These are phyloP conservation scores for Drosophila chauvacae DNA, from an alignment of 1,140 invertebrate species.

Conservation along the genomic window DNA sequence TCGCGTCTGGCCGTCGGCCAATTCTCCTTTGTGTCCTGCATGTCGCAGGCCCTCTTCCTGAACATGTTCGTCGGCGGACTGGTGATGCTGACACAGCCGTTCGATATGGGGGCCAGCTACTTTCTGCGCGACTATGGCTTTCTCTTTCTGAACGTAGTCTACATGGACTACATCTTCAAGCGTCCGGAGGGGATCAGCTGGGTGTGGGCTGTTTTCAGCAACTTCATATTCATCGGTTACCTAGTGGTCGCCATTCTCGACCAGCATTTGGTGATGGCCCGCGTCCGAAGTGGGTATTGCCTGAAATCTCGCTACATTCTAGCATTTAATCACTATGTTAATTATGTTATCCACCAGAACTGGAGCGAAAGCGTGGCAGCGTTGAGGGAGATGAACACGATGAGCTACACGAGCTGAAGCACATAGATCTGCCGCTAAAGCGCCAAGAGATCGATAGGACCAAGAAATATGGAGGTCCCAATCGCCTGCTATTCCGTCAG, in stretches of 20 bases:
- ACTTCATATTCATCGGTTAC: conserved; percentile 15
- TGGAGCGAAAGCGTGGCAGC: neutral
- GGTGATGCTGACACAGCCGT: conserved; percentile 28
- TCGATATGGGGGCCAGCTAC: conserved; percentile 6
- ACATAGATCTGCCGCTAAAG: neutral
- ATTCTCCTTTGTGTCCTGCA: neutral
- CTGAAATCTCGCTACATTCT: neutral
- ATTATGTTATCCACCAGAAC: neutral
- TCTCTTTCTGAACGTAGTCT: conserved; percentile 23
- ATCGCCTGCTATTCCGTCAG: conserved; percentile 7
- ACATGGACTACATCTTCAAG: conserved; percentile 34
- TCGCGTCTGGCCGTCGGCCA: neutral
- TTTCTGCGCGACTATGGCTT: conserved; percentile 38
- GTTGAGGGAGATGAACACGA: fast-evolving
- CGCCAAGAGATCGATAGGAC: neutral
- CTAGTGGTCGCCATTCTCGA: conserved; percentile 23
- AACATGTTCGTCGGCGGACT: conserved; percentile 23
- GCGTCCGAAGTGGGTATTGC: neutral
- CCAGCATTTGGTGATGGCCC: conserved; percentile 8
- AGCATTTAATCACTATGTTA: neutral
- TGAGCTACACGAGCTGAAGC: neutral
- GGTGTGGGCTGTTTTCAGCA: neutral
- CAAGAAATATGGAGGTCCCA: neutral
- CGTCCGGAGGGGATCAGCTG: neutral
- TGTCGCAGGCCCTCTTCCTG: conserved; percentile 24